A percentile compares a stretch with the other conserved stretches of the same genome.
Conservation (phyloP, 2,888 invertebrate genomes). For the Tuta absoluta region DNA sequence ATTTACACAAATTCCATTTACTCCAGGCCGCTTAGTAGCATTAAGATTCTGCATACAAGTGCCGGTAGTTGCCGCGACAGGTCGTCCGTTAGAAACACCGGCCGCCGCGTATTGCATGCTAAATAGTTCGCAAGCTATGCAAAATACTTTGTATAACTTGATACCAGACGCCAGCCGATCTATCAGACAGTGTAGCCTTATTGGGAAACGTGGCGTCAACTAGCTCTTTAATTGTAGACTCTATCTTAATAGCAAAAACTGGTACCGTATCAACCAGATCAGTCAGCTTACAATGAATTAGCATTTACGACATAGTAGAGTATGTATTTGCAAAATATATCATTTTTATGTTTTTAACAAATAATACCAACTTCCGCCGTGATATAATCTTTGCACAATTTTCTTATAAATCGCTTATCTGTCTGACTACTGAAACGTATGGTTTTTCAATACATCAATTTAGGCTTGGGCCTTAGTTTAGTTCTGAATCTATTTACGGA, state of each 20-base stretch:
- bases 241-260: constrained; percentile 52
- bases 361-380: too few species aligned
- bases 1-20: constrained; percentile 26
- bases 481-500: constrained; percentile 37
- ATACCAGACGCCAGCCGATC: constrained; percentile 46
- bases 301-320: constrained; percentile 49
- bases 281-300: constrained; percentile 53
- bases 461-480: constrained; percentile 36
- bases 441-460: constrained; percentile 43
- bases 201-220: constrained; percentile 55
- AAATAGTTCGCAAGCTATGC: constrained; percentile 55
- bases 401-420: constrained; percentile 47
- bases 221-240: constrained; percentile 46
- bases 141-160: constrained; percentile 55
- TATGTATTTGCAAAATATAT: too few species aligned
- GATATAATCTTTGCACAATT: constrained; percentile 33
- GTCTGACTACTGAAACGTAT: constrained; percentile 37
- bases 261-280: constrained; percentile 49
- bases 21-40: constrained; percentile 26
- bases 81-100: constrained; percentile 59
- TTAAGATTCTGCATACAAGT: constrained; percentile 26
- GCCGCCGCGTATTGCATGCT: constrained; percentile 64
- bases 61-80: constrained; percentile 69
- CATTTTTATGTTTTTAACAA: too few species aligned
- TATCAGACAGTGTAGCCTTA: constrained; percentile 56